Evolutionary conservation across 2,113 vertebrate genomes (phyloP).

Genomic region (Pipa parva): DNA sequence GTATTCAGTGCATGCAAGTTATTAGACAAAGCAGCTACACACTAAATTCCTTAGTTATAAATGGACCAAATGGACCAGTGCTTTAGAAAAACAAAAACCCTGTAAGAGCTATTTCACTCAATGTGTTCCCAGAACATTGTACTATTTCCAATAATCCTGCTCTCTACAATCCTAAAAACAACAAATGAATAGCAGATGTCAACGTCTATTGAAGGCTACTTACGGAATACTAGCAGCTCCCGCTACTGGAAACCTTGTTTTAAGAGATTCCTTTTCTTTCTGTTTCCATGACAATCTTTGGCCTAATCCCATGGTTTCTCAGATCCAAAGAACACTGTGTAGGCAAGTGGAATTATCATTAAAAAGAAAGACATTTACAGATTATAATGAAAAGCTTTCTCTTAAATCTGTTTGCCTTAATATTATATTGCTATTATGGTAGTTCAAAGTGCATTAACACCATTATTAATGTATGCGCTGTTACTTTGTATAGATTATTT

Average conservation of each 20-base stretch:
- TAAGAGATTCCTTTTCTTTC: conserved; percentile 57
- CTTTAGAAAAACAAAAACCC: conserved; percentile 31
- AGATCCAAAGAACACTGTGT: conserved; percentile 51
- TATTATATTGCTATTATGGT: conserved; percentile 38
- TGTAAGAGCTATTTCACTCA: conserved; percentile 56
- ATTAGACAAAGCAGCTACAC: conserved; percentile 53
- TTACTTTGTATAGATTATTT: conserved; percentile 11
- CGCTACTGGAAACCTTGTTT: conserved; percentile 58
- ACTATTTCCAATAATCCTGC: conserved; percentile 62
- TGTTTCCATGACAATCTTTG: conserved; percentile 65
- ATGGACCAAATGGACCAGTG: conserved; percentile 45
- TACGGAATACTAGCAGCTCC: conserved; percentile 56
- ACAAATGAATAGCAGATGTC: conserved; percentile 71
- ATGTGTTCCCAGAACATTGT: conserved; percentile 61
- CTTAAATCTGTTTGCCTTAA: conserved; percentile 39
- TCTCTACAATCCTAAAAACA: conserved; percentile 62
- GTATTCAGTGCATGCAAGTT: conserved; percentile 48
- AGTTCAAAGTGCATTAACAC: conserved; percentile 31
- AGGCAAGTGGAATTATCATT: conserved; percentile 55
- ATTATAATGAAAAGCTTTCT: conserved; percentile 46
- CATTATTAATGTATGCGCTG: conserved; percentile 3
- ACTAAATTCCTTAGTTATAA: conserved; percentile 53
- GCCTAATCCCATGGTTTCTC: conserved; percentile 53
- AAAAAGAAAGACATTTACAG: conserved; percentile 52
- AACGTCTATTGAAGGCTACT: conserved; percentile 58